phyloP scores from a whole-genome alignment of 2,797 vertebrate species.

The Toxotes lorentzi region DNA sequence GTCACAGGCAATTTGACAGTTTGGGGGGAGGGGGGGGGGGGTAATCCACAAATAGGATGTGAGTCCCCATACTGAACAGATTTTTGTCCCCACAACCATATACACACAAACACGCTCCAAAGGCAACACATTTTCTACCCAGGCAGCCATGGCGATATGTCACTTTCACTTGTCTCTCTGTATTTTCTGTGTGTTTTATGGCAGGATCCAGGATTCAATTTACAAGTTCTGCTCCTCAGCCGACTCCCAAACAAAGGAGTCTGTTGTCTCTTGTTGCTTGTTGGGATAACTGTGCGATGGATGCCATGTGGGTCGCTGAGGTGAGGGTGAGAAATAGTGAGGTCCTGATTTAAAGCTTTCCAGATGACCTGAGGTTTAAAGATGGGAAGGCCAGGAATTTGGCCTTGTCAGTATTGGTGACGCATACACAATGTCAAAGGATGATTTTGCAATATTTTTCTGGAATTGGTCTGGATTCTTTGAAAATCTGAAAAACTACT shows the following conservation, averaged over 20 bases:
- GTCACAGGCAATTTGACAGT: too few relatives aligned
- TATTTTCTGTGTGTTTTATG: constrained; percentile 30
- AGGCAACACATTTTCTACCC: constrained; percentile 17
- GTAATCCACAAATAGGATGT: not conserved
- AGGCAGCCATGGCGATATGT: constrained; percentile 38
- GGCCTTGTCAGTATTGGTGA: not conserved
- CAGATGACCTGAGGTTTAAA: constrained; percentile 52
- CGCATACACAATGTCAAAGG: not conserved
- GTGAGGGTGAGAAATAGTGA: constrained; percentile 49
- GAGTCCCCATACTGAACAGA: not conserved
- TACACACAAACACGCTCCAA: not conserved
- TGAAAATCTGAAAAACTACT: not conserved
- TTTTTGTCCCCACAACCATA: constrained; percentile 1
- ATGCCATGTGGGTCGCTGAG: constrained; percentile 56
- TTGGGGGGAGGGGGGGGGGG: too few relatives aligned
- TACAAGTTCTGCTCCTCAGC: constrained; percentile 35
- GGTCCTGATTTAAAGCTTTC: constrained; percentile 54
- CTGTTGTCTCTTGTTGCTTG: constrained; percentile 67
- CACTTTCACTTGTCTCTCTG: constrained; percentile 31
- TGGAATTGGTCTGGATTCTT: not conserved
- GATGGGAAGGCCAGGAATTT: constrained; percentile 38
- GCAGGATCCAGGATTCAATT: constrained; percentile 35
- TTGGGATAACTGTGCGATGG: constrained; percentile 53
- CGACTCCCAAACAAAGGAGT: constrained; percentile 68
- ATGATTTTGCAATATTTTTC: constrained; percentile 8